These are phyloP conservation scores for Stenchaetothrips biformis DNA, from an alignment of 2,888 invertebrate genomes.

Conservation along the genomic window DNA sequence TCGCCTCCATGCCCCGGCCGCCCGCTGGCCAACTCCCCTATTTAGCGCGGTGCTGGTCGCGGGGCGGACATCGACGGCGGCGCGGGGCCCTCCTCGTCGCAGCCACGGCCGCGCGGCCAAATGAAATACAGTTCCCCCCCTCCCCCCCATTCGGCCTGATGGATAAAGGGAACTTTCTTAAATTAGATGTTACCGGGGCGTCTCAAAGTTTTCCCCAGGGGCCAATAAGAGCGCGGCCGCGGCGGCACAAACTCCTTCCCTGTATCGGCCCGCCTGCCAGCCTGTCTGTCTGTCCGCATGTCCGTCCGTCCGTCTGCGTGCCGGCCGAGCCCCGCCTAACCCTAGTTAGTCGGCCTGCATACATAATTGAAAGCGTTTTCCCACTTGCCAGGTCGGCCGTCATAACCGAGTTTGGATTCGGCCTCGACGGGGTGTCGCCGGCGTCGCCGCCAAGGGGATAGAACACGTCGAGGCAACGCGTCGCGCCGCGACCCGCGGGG, in stretches of 20 bases:
- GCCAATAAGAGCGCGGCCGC: background rate
- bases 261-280: background rate
- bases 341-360: constrained; percentile 3
- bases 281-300: background rate
- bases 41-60: no score
- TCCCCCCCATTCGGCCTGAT: background rate
- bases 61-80: background rate
- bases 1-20: background rate
- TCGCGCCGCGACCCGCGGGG: background rate
- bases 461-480: no score
- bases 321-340: background rate
- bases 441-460: background rate
- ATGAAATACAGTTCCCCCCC: constrained; percentile 13
- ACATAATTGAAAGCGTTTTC: constrained; percentile 23
- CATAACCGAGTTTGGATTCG: constrained; percentile 19
- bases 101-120: background rate
- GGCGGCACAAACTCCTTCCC: background rate
- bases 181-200: constrained; percentile 2
- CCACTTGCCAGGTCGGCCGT: constrained; percentile 17
- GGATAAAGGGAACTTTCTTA: constrained; percentile 6
- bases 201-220: background rate
- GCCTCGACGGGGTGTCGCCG: background rate
- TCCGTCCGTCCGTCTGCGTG: background rate
- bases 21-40: background rate
- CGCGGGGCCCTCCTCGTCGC: background rate